phyloP scores from a whole-genome alignment of 2,113 vertebrate species.

The Phylloscopus trochilus region DNA sequence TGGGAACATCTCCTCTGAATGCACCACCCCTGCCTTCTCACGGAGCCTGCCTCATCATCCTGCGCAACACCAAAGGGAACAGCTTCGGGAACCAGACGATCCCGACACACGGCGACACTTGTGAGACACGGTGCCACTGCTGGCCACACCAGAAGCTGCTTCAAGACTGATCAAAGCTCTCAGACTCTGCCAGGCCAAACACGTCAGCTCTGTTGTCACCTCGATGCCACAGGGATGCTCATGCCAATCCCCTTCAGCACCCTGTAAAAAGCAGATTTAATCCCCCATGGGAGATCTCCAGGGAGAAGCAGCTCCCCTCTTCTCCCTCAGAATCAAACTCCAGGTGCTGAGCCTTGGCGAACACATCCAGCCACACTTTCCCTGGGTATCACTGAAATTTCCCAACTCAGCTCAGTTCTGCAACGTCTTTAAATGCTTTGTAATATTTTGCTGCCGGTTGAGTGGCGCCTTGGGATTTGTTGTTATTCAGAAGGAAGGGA shows the following conservation, averaged over 20 bases:
- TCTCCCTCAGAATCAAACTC: neutral
- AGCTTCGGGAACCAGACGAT: neutral
- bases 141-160: neutral
- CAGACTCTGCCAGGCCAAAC: neutral
- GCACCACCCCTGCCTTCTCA: neutral
- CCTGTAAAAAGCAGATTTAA: neutral
- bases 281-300: neutral
- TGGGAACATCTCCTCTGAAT: fast-evolving
- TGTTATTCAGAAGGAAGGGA: constrained; percentile 46
- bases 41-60: neutral
- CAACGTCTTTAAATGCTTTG: constrained; percentile 12
- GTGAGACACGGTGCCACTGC: fast-evolving
- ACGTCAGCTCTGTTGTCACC: neutral
- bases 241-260: neutral
- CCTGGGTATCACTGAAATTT: neutral
- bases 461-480: constrained; percentile 21
- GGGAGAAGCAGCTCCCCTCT: neutral
- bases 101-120: fast-evolving
- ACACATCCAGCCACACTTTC: neutral
- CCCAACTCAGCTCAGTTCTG: neutral
- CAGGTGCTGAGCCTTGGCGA: neutral
- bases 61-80: neutral
- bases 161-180: neutral
- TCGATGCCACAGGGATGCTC: neutral
- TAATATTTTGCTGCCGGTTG: neutral